A percentile compares a stretch with the other conserved stretches of the same genome.
phyloP scores from a whole-genome alignment of 2,888 invertebrate species.

The Phymatocera aterrima region DNA sequence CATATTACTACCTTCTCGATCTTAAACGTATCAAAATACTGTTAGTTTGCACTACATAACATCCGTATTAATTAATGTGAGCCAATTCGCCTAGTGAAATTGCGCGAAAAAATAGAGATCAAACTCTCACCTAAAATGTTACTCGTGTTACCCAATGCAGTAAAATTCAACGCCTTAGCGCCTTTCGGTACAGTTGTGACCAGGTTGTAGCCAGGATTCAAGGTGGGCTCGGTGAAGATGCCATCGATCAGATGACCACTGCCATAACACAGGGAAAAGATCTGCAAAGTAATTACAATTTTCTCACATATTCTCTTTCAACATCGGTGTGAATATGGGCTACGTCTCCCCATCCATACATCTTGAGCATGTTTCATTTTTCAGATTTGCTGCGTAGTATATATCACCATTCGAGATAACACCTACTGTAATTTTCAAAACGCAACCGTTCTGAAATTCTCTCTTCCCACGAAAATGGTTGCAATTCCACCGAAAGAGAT shows the following conservation, averaged over 20 bases:
- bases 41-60: neutral
- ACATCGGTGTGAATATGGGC: neutral
- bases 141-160: conserved; percentile 87
- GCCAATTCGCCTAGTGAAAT: neutral
- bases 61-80: too few relatives aligned
- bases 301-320: neutral
- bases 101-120: neutral
- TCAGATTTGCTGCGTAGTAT: too few relatives aligned
- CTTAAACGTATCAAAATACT: too few relatives aligned
- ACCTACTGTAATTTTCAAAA: too few relatives aligned
- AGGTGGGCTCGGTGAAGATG: conserved; percentile 87
- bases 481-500: too few relatives aligned
- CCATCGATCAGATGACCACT: conserved; percentile 86
- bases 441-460: too few relatives aligned
- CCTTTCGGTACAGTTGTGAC: conserved; percentile 90
- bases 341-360: neutral
- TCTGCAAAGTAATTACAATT: neutral
- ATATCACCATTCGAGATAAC: too few relatives aligned
- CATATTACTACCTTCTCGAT: too few relatives aligned
- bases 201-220: conserved; percentile 89
- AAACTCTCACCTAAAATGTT: conserved; percentile 88
- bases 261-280: conserved; percentile 24
- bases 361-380: neutral
- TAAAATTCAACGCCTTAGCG: conserved; percentile 90
- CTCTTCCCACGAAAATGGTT: too few relatives aligned